Conservation (phyloP, 2,888 invertebrate genomes). For the Patella depressa region DNA sequence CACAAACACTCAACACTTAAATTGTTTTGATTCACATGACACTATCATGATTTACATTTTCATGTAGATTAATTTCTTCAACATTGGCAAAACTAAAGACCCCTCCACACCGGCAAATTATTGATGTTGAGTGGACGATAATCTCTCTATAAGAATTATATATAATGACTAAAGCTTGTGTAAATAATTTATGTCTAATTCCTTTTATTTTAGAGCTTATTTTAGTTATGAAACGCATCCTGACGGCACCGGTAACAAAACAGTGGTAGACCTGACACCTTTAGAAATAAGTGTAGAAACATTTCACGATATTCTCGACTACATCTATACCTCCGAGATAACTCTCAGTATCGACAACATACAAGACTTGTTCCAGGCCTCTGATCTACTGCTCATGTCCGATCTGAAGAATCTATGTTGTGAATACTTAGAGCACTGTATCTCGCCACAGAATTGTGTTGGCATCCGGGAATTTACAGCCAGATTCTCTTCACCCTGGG, state of each 20-base stretch:
- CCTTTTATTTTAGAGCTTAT: constrained; percentile 30
- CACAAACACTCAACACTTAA: too few relatives aligned
- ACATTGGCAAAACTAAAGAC: too few relatives aligned
- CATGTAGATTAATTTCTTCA: too few relatives aligned
- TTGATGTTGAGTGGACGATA: too few relatives aligned
- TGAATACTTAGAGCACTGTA: constrained; percentile 61
- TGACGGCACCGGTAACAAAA: constrained; percentile 11
- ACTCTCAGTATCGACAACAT: constrained; percentile 56
- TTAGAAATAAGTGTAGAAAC: constrained; percentile 45
- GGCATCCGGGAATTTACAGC: constrained; percentile 92
- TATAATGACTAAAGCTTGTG: too few relatives aligned
- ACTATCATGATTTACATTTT: too few relatives aligned
- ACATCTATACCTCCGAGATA: constrained; percentile 62
- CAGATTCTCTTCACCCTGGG: constrained; percentile 55
- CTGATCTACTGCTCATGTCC: constrained; percentile 57
- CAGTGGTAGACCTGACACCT: constrained; percentile 35
- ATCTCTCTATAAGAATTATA: too few relatives aligned
- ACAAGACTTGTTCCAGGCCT: constrained; percentile 58
- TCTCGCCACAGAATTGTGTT: constrained; percentile 79
- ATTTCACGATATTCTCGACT: constrained; percentile 57
- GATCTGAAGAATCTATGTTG: constrained; percentile 62
- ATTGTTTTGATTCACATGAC: too few relatives aligned
- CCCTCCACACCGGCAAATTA: too few relatives aligned
- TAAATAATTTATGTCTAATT: too few relatives aligned
- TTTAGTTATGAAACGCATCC: constrained; percentile 35